Conservation (phyloP, 2,113 vertebrate genomes). For the Fulmarus glacialis region DNA sequence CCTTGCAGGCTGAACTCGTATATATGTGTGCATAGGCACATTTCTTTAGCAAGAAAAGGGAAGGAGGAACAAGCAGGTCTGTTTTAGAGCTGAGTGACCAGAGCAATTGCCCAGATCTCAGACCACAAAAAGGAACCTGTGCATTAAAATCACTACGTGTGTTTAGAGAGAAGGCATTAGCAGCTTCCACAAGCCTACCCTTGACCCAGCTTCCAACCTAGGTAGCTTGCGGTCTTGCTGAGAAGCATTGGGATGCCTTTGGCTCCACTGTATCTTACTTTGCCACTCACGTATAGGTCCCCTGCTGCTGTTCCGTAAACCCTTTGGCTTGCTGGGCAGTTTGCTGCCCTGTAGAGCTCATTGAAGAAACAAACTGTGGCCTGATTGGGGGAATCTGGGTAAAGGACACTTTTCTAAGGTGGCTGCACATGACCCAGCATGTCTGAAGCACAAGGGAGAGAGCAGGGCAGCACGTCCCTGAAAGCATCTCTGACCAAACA, state of each 20-base stretch:
- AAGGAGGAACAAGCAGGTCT: background rate
- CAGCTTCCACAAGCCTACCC: background rate
- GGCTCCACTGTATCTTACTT: background rate
- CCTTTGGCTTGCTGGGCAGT: background rate
- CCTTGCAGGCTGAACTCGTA: background rate
- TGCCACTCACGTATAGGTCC: background rate
- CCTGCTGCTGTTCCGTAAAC: background rate
- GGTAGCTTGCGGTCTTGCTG: background rate
- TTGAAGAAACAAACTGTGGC: background rate
- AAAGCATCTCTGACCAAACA: background rate
- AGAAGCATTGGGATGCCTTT: background rate
- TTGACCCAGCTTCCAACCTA: background rate
- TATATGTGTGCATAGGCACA: accelerated
- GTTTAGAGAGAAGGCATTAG: background rate
- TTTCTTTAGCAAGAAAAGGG: background rate
- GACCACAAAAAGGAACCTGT: background rate
- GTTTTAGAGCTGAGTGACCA: background rate
- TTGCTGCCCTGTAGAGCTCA: background rate
- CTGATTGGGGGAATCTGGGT: background rate
- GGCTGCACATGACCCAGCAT: background rate
- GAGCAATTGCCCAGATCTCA: background rate
- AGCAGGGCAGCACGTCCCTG: background rate
- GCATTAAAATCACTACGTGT: accelerated
- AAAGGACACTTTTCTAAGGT: background rate
- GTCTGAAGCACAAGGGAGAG: background rate